Base-by-base conservation (phyloP, 2,888 invertebrate species). In the Drosophila kokeensis region DNA sequence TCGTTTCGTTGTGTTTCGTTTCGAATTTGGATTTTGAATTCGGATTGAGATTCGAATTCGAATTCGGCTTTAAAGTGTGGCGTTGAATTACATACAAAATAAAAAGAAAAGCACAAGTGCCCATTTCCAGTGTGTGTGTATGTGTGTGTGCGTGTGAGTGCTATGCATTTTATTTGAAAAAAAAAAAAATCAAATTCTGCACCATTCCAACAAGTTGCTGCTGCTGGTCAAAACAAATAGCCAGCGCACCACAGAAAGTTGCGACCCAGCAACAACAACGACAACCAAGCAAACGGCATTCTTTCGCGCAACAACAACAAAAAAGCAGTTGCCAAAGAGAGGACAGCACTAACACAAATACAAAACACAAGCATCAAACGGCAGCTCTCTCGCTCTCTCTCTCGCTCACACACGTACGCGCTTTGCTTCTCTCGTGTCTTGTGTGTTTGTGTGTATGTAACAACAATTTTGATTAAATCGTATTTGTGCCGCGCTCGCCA, bases 271-370 rank as follows among this genome's bases (percentile, higher is more conserved):
- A 72, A 55, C 50, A 50, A 53, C 66, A 66, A 55, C 82, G 81
- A 83, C 90, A 91, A 90, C 86, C 86, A 87, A 90, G 83, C 87
- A 83, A 83, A 90, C 90, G 83, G 81, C 92, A 92, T 92, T 92
- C 92, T 91, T 92, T 92, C 83, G 91, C 79, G 86, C 92, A 92
- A 92, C 91, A 92, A 92, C 92, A 92, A 45, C 38, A 45, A 45
- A 92, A 86, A 82, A 79, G 79, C 73, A 73, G 75, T 79, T 82
- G 76, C 80, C 71, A 85, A 73, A 78, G 76, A 87, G 82, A 79
- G 83, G 79, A 73, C 65, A 66, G 68, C 75, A 79, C 79, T 54
- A 69, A 68, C 38, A 82, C 73, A 59, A 59, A 42, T 45, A 68
- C 57, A 79, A 48, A 57, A 59, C 55, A 55, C 55, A 38, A 55